A percentile compares a stretch with the other conserved stretches of the same genome.
Conservation (phyloP, 2,797 vertebrate species). For the Ataeniobius toweri region DNA sequence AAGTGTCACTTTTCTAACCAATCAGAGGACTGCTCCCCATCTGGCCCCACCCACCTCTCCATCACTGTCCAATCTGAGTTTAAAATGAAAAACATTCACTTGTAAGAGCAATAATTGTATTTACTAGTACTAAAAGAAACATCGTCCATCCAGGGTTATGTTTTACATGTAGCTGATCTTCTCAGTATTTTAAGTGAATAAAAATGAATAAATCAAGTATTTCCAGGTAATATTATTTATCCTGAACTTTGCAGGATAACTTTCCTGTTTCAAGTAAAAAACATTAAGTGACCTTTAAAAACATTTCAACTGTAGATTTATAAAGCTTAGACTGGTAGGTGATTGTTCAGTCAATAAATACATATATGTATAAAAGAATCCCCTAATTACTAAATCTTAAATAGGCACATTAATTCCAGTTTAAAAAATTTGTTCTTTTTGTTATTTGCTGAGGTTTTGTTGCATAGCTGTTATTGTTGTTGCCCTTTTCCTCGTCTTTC, state of each 20-base stretch:
- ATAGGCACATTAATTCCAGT: background rate
- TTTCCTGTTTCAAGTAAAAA: constrained; percentile 5
- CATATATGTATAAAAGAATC: background rate
- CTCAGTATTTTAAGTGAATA: constrained; percentile 7
- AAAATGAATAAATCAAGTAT: constrained; percentile 42
- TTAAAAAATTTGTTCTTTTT: background rate
- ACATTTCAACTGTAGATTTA: background rate
- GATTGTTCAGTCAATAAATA: background rate
- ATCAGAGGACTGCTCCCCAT: background rate
- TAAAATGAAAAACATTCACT: background rate
- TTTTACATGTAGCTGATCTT: background rate
- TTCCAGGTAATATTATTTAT: constrained; percentile 15
- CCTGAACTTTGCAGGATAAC: background rate
- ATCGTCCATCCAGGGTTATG: background rate
- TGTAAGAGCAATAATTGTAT: background rate
- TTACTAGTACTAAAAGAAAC: background rate
- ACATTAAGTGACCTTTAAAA: background rate
- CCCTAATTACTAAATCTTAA: background rate
- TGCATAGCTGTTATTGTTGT: background rate
- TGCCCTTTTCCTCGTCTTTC: background rate
- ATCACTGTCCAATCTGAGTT: constrained; percentile 14
- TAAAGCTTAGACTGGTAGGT: background rate
- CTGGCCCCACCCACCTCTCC: constrained; percentile 8
- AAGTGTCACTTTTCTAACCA: background rate
- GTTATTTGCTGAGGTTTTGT: background rate